Percentiles rank a stretch among this genome's conserved stretches.
Evolutionary conservation across 2,113 vertebrate species (phyloP).

Genomic region (Equus quagga): DNA sequence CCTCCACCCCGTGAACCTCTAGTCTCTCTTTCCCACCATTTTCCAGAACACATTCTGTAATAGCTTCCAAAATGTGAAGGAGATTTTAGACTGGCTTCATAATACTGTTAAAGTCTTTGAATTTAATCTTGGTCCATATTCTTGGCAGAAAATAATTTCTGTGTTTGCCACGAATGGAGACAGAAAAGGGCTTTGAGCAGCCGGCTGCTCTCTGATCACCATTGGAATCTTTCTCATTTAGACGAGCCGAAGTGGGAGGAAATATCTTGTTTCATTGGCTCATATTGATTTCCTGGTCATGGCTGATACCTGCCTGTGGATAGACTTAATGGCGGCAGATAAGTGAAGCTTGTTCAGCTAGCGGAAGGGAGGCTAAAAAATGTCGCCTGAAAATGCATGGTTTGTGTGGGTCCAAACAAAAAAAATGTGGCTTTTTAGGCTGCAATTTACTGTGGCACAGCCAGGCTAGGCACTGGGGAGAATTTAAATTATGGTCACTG

Average conservation of each 20-base stretch:
- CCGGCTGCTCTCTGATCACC: background rate
- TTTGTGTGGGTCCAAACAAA: background rate
- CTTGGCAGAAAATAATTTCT: background rate
- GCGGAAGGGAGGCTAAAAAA: background rate
- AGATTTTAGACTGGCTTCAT: background rate
- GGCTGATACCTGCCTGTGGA: conserved; percentile 36
- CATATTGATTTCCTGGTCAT: conserved; percentile 60
- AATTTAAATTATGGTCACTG: background rate
- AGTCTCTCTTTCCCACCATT: background rate
- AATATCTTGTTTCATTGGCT: conserved; percentile 46
- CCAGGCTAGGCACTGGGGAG: background rate
- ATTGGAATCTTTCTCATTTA: conserved; percentile 11
- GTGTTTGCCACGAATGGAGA: background rate
- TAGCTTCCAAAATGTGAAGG: background rate
- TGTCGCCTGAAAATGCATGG: background rate
- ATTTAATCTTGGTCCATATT: background rate
- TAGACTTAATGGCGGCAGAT: conserved; percentile 53
- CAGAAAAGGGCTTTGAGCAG: background rate
- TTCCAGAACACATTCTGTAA: background rate
- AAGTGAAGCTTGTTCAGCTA: background rate
- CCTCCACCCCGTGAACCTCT: background rate
- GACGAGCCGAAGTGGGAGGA: background rate
- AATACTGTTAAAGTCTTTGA: background rate
- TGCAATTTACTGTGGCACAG: background rate
- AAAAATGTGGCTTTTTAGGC: background rate